Evolutionary conservation across 1,140 invertebrate genomes (phyloP).

Genomic region (Rhopalosiphum padi): DNA sequence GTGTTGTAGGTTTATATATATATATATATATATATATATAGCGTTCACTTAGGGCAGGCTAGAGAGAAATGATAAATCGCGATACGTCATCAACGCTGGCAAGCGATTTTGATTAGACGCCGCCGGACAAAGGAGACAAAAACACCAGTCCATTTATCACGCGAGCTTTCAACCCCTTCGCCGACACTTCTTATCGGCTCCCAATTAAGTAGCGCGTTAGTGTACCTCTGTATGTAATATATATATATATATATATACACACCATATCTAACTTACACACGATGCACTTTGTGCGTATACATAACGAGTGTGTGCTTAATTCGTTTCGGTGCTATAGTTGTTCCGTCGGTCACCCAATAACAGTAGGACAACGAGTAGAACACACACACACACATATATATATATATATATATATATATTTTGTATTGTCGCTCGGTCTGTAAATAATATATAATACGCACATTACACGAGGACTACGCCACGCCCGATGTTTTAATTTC

Average conservation of each 20-base stretch:
- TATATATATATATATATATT: too few relatives aligned
- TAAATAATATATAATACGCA: background rate
- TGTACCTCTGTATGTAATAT: background rate
- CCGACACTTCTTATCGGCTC: slow-evolving; percentile 48
- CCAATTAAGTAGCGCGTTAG: slow-evolving; percentile 28
- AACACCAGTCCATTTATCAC: slow-evolving; percentile 49
- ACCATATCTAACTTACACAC: background rate
- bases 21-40: background rate
- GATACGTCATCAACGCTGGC: slow-evolving; percentile 23
- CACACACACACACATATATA: too few relatives aligned
- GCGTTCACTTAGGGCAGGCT: background rate
- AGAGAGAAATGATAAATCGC: slow-evolving; percentile 36
- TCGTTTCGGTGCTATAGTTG: background rate
- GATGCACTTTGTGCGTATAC: background rate
- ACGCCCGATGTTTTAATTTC: background rate
- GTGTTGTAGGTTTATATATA: background rate
- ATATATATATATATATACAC: background rate
- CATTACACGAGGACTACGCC: background rate
- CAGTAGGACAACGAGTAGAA: background rate
- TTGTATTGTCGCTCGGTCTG: background rate
- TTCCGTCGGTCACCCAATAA: too few relatives aligned
- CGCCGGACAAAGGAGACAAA: slow-evolving; percentile 45
- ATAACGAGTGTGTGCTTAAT: background rate
- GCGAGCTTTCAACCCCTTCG: slow-evolving; percentile 27
- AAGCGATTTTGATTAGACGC: slow-evolving; percentile 40